Evolutionary conservation across 2,797 vertebrate genomes (phyloP).

Genomic region (Anguilla pacifica): DNA sequence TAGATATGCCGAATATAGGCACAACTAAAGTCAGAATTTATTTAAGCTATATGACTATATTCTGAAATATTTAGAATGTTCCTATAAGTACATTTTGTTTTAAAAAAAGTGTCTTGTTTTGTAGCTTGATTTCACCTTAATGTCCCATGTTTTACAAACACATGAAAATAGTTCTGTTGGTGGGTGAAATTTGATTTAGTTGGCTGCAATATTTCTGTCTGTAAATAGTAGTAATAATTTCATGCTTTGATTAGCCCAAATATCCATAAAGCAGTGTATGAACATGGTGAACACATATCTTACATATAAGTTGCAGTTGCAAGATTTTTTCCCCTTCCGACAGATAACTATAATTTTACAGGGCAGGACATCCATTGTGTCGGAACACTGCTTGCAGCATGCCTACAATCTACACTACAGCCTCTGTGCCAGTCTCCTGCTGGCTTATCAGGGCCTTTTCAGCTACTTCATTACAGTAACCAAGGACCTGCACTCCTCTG

Average conservation of each 20-base stretch:
- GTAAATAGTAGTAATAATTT: neutral
- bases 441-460: conserved; percentile 92
- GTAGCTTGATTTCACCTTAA: too few relatives aligned
- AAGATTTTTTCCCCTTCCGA: neutral
- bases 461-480: conserved; percentile 88
- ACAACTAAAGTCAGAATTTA: too few relatives aligned
- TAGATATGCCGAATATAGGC: too few relatives aligned
- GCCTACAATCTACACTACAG: conserved; percentile 90
- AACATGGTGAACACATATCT: neutral
- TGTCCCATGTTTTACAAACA: neutral
- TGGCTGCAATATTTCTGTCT: neutral
- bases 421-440: conserved; percentile 89
- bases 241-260: neutral
- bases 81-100: too few relatives aligned
- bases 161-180: neutral
- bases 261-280: neutral
- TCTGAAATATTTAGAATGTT: too few relatives aligned
- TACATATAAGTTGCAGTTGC: neutral
- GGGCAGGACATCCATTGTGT: conserved; percentile 90
- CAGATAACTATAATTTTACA: conserved; percentile 47
- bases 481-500: conserved; percentile 89
- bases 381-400: conserved; percentile 91
- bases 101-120: too few relatives aligned
- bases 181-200: neutral
- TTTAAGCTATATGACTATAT: too few relatives aligned